phyloP scores from a whole-genome alignment of 2,888 invertebrate species.

The Leptopilina drosophilae region DNA sequence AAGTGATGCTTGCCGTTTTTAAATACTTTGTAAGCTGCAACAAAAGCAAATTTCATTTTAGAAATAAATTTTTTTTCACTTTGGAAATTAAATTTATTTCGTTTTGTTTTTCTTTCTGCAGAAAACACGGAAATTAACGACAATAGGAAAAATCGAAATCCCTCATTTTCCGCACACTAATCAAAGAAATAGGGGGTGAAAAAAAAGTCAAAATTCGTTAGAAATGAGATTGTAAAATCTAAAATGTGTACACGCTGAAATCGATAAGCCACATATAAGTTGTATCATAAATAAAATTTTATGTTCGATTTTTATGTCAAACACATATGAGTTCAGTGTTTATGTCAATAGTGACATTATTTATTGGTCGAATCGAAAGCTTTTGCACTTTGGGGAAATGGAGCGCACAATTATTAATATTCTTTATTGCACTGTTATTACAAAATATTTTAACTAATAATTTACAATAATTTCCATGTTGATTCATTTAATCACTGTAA shows the following conservation, averaged over 20 bases:
- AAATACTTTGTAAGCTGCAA: conserved; percentile 83
- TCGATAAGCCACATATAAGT: conserved; percentile 3
- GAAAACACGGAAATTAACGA: no score
- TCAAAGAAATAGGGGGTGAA: not conserved
- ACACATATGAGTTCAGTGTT: not conserved
- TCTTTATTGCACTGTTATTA: not conserved
- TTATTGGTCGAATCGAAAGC: conserved; percentile 11
- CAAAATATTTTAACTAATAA: not conserved
- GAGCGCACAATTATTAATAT: conserved; percentile 2
- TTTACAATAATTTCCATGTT: not conserved
- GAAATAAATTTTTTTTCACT: conserved; percentile 7
- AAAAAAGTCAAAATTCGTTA: not conserved
- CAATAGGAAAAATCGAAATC: no score
- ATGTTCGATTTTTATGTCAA: conserved; percentile 1
- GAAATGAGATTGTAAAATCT: not conserved
- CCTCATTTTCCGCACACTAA: not conserved
- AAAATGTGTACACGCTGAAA: not conserved
- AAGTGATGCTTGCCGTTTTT: conserved; percentile 83
- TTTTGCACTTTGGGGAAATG: conserved; percentile 4
- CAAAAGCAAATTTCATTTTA: conserved; percentile 48
- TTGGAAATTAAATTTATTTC: no score
- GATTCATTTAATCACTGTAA: not conserved
- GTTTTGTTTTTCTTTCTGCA: no score
- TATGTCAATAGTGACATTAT: not conserved
- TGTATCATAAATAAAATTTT: conserved; percentile 20